Percentiles rank a stretch among this genome's conserved stretches.
Evolutionary conservation across 1,140 invertebrate genomes (phyloP).

Genomic region (Paramacrobiotus metropolitanus): DNA sequence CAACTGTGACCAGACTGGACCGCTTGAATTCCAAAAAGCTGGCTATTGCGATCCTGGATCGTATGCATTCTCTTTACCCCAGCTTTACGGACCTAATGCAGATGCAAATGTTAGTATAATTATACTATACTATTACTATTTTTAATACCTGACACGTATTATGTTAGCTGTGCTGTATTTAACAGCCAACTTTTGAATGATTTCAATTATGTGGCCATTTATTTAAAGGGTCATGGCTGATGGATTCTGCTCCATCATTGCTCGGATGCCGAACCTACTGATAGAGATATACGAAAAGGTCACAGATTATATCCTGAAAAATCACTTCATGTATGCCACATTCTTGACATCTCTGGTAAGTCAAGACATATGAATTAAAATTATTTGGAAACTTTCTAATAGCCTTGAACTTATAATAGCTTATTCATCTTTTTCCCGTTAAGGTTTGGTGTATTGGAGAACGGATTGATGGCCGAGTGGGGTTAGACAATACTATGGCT

Average conservation of each 20-base stretch:
- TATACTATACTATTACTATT: too few species aligned
- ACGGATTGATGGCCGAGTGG: background rate
- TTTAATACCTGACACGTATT: background rate
- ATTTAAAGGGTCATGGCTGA: background rate
- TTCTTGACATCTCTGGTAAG: background rate
- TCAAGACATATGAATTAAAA: too few species aligned
- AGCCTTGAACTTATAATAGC: too few species aligned
- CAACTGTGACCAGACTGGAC: too few species aligned
- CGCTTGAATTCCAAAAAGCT: background rate
- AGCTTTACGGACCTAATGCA: background rate
- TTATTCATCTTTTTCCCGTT: too few species aligned
- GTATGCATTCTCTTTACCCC: background rate
- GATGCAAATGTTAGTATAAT: background rate
- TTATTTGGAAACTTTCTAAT: too few species aligned
- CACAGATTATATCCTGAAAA: background rate
- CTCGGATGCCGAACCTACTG: background rate
- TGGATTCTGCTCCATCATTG: background rate
- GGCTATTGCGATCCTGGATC: background rate
- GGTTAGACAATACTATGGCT: background rate
- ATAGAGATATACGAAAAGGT: background rate
- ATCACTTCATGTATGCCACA: background rate
- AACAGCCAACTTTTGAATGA: background rate
- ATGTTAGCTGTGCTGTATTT: background rate
- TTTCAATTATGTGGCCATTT: background rate
- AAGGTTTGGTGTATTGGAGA: conserved; percentile 1